Conservation (phyloP, 2,113 vertebrate genomes). For the Colaptes auratus region DNA sequence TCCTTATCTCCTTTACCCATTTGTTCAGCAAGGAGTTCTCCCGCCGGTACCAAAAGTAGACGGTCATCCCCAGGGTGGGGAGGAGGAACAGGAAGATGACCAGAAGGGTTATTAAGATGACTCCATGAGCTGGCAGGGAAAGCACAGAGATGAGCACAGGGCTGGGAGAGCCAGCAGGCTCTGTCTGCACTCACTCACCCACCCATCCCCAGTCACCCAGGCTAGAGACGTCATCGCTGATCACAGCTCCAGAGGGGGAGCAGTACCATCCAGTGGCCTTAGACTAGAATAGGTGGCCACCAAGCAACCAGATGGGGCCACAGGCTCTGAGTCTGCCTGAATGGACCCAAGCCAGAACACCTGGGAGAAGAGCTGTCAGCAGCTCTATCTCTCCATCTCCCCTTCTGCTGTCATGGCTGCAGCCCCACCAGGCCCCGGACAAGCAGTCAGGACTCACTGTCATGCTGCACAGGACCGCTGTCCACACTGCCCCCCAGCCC, state of each 20-base stretch:
- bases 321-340: background rate
- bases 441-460: constrained; percentile 74
- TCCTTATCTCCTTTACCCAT: constrained; percentile 77
- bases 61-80: constrained; percentile 69
- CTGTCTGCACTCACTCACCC: background rate
- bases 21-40: constrained; percentile 77
- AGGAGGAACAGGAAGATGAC: constrained; percentile 86
- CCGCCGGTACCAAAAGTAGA: constrained; percentile 83
- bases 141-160: background rate
- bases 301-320: background rate
- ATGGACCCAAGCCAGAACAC: background rate
- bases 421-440: fast-evolving
- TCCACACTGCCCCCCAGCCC: constrained; percentile 92
- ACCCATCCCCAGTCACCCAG: background rate
- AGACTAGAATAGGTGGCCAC: background rate
- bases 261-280: background rate
- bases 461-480: constrained; percentile 87
- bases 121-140: constrained; percentile 72
- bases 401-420: fast-evolving
- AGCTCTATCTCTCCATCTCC: background rate
- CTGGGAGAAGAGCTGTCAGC: background rate
- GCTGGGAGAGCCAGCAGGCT: background rate
- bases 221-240: background rate
- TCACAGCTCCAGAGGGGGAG: background rate
- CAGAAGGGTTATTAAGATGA: constrained; percentile 76